Base-by-base conservation (phyloP, 2,113 vertebrate species). In the Cnemophilus loriae region DNA sequence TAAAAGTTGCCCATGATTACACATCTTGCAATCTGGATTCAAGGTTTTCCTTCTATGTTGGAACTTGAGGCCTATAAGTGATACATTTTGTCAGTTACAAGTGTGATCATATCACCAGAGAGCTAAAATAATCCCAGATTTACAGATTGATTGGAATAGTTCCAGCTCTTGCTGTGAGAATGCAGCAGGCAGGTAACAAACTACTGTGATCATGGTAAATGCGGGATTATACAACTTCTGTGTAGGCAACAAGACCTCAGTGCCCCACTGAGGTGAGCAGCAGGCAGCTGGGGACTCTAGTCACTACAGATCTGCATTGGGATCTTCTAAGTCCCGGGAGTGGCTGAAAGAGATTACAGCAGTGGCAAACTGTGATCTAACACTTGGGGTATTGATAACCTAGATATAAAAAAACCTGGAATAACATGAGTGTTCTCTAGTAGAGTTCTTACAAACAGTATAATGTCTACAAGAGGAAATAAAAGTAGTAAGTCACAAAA, bases 181-280 rank as follows among this genome's bases (percentile, higher is more conserved):
- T 37, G 33, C 16, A 26, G 24, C 35, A 61, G n/a, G n/a, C 65
- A 82, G 42, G 49, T 44, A 55, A 35, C 44, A 65, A 71, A 87
- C 67, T 37, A 11, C 8, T 1, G 1, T 49, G 37, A 33, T 53
- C 2, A 0, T 17, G 11, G 53, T 22, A 71, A 87, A 59, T 35
- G 23, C 30, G 44, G 27, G 42, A 22, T 30, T 81, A 32, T 63
- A 26, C 3, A 1, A 4, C 81, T 90, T 55, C 44, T 55, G 0
- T 0, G 0, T 12, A 39, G 44, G 47, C 50, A 77, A 7, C 0
- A 1, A 46, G 68, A 28, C 35, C 27, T 70, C 33, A 4, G 3
- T 60, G 41, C 33, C 13, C 4, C 30, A 10, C 13, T 46, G 42
- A 59, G n/a, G 30, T 49, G 49, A 89, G 28, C 61, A 39, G 3